Evolutionary conservation across 2,797 vertebrate species (phyloP), one percentile per base, ranked within the genome.

Genomic region (Hipposideros larvatus): DNA sequence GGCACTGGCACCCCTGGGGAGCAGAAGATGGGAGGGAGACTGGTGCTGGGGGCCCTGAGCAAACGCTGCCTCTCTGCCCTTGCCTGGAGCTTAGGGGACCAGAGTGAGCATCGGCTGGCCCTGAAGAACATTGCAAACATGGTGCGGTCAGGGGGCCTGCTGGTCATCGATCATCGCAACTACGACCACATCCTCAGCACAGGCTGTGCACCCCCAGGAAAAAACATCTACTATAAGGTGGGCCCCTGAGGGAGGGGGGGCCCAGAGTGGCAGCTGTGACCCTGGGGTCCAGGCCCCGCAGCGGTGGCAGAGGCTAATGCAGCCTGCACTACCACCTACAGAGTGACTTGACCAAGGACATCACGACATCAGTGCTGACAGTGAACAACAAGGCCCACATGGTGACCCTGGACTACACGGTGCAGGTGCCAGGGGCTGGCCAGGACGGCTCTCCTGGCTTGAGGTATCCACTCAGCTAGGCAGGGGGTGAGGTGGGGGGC

Each of bases 161-260:
- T 99, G 89, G 99, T 99, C 96, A 99, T 99, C 0, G 99, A 99
- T 97, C 99, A 99, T 90, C 99, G 99, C 28, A 99, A 99, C 98
- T 99, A 99, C 0, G 99, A 99, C 98, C 99, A 99, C 98, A 99
- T 99, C 97, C 98, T 99, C 96, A 99, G 99, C 97, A 99, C 99
- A 0, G 99, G 99, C 55, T 98, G 96, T 0, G 99, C 99, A 0
- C 99, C 99, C 0, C 98, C 99, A 2, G 99, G 99, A 71, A 99
- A 99, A 98, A 99, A 99, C 96, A 99, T 99, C 98, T 99, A 99
- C 98, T 99, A 99, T 85, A 99, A 99, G 99, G 99, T 99, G 57
- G 97, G 59, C 4, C 48, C 7, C 61, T 2, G 5, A 18, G 55
- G 48, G 26, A 10, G 51, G 46, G 16, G 28, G 34, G 90, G 41